Conservation (phyloP, 2,113 vertebrate genomes). For the Tonatia bakeri region DNA sequence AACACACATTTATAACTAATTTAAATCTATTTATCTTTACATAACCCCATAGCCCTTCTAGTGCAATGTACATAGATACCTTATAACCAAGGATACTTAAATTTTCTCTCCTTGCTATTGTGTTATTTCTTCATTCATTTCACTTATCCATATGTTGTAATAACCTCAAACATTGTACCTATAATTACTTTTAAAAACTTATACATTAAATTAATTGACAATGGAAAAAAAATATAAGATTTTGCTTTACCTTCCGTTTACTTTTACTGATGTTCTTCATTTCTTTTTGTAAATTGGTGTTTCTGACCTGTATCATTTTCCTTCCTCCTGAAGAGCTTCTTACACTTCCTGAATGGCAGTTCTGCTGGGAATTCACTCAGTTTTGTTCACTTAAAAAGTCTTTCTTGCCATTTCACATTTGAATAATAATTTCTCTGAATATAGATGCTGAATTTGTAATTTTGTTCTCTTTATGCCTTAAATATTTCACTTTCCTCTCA, state of each 20-base stretch:
- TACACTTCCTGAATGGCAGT: background rate
- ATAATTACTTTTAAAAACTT: background rate
- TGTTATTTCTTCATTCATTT: background rate
- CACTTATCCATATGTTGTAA: background rate
- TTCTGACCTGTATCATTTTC: background rate
- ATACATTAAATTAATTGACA: background rate
- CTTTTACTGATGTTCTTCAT: too few species aligned
- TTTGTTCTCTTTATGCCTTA: background rate
- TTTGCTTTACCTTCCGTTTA: too few species aligned
- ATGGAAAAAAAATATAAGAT: too few species aligned
- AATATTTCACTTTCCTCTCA: background rate
- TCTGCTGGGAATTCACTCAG: background rate
- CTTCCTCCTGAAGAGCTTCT: background rate
- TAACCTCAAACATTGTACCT: background rate
- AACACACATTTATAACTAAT: background rate
- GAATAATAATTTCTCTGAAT: background rate
- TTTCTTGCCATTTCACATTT: background rate
- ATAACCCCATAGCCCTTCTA: background rate
- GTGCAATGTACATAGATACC: background rate
- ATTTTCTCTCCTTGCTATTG: background rate
- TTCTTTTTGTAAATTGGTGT: too few species aligned
- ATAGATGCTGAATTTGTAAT: background rate
- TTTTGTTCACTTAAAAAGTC: background rate
- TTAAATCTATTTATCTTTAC: background rate
- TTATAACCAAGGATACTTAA: background rate